Percentiles rank a stretch among this genome's conserved stretches.
Conservation (phyloP, 2,888 invertebrate genomes). For the Gerris lacustris region DNA sequence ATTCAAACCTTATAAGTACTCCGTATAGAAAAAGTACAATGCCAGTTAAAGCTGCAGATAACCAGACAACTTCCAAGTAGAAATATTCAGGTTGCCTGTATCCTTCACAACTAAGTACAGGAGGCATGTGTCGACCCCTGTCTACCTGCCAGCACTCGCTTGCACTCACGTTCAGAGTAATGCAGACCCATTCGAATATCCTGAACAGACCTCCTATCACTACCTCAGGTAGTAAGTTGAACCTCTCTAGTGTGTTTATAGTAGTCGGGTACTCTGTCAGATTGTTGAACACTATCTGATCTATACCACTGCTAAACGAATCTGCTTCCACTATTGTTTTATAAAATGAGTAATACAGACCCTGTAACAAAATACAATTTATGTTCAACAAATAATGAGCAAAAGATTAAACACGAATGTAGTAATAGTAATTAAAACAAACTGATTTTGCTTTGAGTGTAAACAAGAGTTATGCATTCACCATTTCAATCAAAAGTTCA, state of each 20-base stretch:
- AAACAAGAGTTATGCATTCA: too few relatives aligned
- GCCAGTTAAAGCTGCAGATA: slow-evolving; percentile 57
- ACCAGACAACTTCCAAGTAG: slow-evolving; percentile 66
- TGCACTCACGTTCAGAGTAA: slow-evolving; percentile 36
- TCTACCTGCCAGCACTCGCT: slow-evolving; percentile 46
- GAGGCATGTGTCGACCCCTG: slow-evolving; percentile 48
- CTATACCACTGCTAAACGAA: slow-evolving; percentile 49
- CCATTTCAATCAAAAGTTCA: too few relatives aligned
- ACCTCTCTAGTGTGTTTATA: slow-evolving; percentile 68
- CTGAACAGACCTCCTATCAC: slow-evolving; percentile 43
- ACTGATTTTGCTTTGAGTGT: too few relatives aligned
- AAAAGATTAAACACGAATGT: too few relatives aligned
- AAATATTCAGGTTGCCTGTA: slow-evolving; percentile 67
- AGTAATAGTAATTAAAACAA: too few relatives aligned
- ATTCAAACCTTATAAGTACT: slow-evolving; percentile 48
- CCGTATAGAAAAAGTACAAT: slow-evolving; percentile 55
- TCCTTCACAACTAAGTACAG: slow-evolving; percentile 65
- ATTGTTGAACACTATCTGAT: slow-evolving; percentile 54
- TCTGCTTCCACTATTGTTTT: slow-evolving; percentile 63
- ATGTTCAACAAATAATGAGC: too few relatives aligned
- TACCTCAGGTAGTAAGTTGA: slow-evolving; percentile 73
- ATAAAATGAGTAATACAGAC: slow-evolving; percentile 78
- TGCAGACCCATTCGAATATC: slow-evolving; percentile 38
- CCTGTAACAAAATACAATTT: slow-evolving; percentile 38
- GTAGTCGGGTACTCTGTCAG: slow-evolving; percentile 67